A percentile compares a stretch with the other conserved stretches of the same genome.
Evolutionary conservation across 2,888 invertebrate species (phyloP).

Genomic region (Eupeodes luniger): DNA sequence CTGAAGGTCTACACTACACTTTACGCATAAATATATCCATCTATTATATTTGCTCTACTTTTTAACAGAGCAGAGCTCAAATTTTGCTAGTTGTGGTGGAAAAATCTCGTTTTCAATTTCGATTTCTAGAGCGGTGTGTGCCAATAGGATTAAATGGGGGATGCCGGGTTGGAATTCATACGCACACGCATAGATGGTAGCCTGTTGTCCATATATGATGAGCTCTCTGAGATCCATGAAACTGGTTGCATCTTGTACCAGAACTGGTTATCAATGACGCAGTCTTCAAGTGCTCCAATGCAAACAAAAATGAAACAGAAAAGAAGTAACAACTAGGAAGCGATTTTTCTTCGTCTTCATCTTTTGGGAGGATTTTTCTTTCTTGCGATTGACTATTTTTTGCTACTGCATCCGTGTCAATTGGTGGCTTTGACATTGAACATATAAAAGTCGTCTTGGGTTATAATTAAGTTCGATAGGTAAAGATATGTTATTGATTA

Average conservation of each 20-base stretch:
- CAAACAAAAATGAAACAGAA: slow-evolving; percentile 8
- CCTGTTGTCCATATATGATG: slow-evolving; percentile 1
- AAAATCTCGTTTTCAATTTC: slow-evolving; percentile 73
- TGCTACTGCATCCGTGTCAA: slow-evolving; percentile 60
- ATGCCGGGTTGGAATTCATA: slow-evolving; percentile 55
- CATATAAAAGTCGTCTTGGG: slow-evolving; percentile 7
- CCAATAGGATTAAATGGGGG: slow-evolving; percentile 59
- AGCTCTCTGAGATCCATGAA: slow-evolving; percentile 46
- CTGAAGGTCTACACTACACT: slow-evolving; percentile 55
- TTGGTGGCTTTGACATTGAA: slow-evolving; percentile 49
- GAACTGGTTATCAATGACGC: slow-evolving; percentile 38
- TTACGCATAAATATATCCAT: slow-evolving; percentile 36
- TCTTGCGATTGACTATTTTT: not conserved
- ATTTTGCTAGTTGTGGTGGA: slow-evolving; percentile 6
- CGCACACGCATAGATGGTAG: slow-evolving; percentile 39
- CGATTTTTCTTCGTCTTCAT: slow-evolving; percentile 37
- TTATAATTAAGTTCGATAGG: slow-evolving; percentile 5
- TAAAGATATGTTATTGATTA: slow-evolving; percentile 10
- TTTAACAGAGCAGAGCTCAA: not conserved
- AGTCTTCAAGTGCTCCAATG: not conserved
- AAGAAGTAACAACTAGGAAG: slow-evolving; percentile 49
- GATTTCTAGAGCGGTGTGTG: slow-evolving; percentile 56
- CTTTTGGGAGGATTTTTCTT: slow-evolving; percentile 47
- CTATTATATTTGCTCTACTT: slow-evolving; percentile 20
- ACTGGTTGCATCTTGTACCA: slow-evolving; percentile 47